Evolutionary conservation across 2,888 invertebrate species (phyloP).

Genomic region (Opisthograptis luteolata): DNA sequence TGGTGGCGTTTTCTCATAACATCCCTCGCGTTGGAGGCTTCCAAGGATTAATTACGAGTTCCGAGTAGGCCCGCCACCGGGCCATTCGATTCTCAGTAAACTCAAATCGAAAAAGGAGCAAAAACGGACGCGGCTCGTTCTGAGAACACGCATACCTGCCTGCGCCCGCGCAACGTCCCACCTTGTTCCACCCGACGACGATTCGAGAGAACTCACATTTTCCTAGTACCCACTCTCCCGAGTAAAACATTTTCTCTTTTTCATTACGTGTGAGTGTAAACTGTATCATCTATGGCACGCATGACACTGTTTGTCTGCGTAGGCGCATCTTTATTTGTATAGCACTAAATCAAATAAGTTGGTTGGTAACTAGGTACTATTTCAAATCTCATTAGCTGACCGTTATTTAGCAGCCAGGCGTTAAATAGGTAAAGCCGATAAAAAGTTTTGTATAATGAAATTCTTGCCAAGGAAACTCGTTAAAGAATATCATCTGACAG

Average conservation of each 20-base stretch:
- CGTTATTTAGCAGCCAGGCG: too few relatives aligned
- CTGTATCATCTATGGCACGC: constrained; percentile 23
- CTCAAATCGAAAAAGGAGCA: constrained; percentile 83
- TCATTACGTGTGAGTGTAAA: constrained; percentile 35
- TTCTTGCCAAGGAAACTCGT: too few relatives aligned
- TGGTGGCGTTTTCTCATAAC: constrained; percentile 78
- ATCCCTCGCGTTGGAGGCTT: constrained; percentile 81
- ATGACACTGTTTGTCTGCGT: neutral
- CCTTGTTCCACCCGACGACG: constrained; percentile 60
- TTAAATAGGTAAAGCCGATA: too few relatives aligned
- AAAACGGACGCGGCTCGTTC: constrained; percentile 77
- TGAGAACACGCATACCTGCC: constrained; percentile 82
- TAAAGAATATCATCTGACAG: too few relatives aligned
- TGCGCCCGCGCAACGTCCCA: constrained; percentile 73
- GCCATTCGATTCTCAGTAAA: constrained; percentile 81
- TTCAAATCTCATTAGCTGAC: too few relatives aligned
- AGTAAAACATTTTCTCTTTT: constrained; percentile 49
- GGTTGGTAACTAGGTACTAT: too few relatives aligned
- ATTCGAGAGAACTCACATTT: constrained; percentile 68
- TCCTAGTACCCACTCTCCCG: constrained; percentile 58
- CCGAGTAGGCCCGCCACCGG: constrained; percentile 82
- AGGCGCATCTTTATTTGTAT: neutral
- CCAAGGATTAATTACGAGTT: constrained; percentile 84
- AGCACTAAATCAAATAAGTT: neutral
- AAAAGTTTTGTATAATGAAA: too few relatives aligned